Base-by-base conservation (phyloP, 2,113 vertebrate genomes). In the Cyphomyrus plagiostoma region DNA sequence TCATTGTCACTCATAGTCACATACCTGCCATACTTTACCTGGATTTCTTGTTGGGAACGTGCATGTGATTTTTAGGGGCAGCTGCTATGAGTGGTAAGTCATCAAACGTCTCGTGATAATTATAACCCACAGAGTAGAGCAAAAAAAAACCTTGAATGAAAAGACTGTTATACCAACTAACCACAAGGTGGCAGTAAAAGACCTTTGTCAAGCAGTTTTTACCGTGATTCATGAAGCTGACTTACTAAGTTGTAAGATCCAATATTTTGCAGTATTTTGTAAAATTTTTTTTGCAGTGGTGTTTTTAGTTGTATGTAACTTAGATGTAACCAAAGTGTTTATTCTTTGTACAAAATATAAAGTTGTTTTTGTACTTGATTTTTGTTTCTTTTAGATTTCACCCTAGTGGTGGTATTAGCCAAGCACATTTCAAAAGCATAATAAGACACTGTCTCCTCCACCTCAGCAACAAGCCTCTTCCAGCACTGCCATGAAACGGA, bases 381-480 rank as follows among this genome's bases (percentile, higher is more conserved):
- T 45, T 80, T 80, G 17, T 80, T 80, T 77, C 30, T 7, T 74
- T 77, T 30, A 5, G 15, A 39, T 42, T 19, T 80, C 17, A 7
- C 15, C 2, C 17, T 42, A 85, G 2, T 85, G 21, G 17, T 85
- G 11, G n/a, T n/a, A 85, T 85, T 48, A 42, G 74, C 35, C 17
- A 6, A 8, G 13, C 35, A 42, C 17, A 8, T 42, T 42, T 17
- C 35, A 42, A 17, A 19, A 39, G 35, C 30, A 77, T 77, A 77
- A 26, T 66, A 30, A 1, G 30, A 8, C 26, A 3, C 53, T 88
- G 21, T 88, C 86, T 85, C 93, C 94, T 93, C 94, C 89, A 91
- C 95, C 94, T 62, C 93, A 97, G 97, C 95, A 48, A 92, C 95
- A 4, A 96, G 95, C 74, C 93, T 94, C 19, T 82, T 93, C 90